Evolutionary conservation across 2,888 invertebrate species (phyloP).

Genomic region (Choristoneura rosaceana): DNA sequence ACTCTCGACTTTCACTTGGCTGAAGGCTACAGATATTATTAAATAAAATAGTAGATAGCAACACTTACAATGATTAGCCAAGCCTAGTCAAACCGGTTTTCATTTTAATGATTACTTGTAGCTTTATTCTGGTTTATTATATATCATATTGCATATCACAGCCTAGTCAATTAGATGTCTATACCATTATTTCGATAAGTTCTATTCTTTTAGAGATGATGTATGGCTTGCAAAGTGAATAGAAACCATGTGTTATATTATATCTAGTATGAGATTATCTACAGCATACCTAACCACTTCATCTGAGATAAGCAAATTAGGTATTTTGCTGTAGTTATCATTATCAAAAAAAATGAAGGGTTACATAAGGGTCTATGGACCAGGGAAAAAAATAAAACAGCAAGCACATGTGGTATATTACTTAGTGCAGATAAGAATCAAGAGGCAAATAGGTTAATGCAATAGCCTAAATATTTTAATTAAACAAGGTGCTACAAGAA

Average conservation of each 20-base stretch:
- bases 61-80: slow-evolving; percentile 13
- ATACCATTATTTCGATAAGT: too few species aligned
- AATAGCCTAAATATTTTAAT: not conserved
- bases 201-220: too few species aligned
- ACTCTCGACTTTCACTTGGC: slow-evolving; percentile 68
- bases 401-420: not conserved
- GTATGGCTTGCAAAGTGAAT: not conserved
- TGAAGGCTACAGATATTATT: slow-evolving; percentile 53
- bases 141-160: too few species aligned
- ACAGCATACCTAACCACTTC: not conserved
- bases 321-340: not conserved
- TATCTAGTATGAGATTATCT: not conserved
- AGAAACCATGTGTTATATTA: too few species aligned
- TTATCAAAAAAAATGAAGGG: not conserved
- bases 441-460: too few species aligned
- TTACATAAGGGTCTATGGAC: not conserved
- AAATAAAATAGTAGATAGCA: slow-evolving; percentile 36
- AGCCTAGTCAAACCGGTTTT: slow-evolving; percentile 23
- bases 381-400: not conserved
- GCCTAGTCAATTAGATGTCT: too few species aligned
- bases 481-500: not conserved
- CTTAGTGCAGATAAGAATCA: not conserved
- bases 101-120: not conserved
- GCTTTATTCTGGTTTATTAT: not conserved
- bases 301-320: not conserved